Evolutionary conservation across 2,113 vertebrate genomes (phyloP).

Genomic region (Oncorhynchus clarkii): DNA sequence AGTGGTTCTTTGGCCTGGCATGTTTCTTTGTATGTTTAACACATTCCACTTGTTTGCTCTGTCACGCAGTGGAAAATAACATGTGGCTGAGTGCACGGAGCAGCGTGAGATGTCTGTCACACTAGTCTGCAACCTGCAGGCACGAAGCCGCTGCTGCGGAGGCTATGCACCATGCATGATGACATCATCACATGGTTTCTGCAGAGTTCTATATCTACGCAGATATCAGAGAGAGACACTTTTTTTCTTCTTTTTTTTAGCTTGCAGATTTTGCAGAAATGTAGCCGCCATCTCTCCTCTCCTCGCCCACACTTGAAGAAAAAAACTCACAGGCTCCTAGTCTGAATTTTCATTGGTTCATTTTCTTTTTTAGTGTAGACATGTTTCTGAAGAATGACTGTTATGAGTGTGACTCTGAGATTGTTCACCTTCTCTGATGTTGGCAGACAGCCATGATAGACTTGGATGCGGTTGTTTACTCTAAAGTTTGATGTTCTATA

Average conservation of each 20-base stretch:
- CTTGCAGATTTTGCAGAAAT: slow-evolving; percentile 18
- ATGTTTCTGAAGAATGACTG: not conserved
- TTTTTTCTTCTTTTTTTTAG: slow-evolving; percentile 22
- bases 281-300: slow-evolving; percentile 13
- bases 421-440: not conserved
- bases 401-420: not conserved
- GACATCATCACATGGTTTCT: slow-evolving; percentile 37
- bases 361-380: not conserved
- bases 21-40: slow-evolving; percentile 9
- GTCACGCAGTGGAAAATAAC: slow-evolving; percentile 12
- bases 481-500: not conserved
- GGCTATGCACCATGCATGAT: slow-evolving; percentile 13
- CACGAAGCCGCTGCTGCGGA: not conserved
- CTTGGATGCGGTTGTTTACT: not conserved
- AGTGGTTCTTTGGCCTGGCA: not conserved
- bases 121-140: slow-evolving; percentile 15
- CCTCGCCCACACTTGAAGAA: slow-evolving; percentile 32
- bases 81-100: slow-evolving; percentile 12
- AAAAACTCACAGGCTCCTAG: not conserved
- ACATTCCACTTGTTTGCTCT: not conserved
- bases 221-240: slow-evolving; percentile 18
- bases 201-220: slow-evolving; percentile 9
- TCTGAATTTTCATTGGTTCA: not conserved
- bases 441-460: not conserved
- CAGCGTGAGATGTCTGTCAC: slow-evolving; percentile 16